Base-by-base conservation (phyloP, 2,888 invertebrate species). In the Caenorhabditis becei region DNA sequence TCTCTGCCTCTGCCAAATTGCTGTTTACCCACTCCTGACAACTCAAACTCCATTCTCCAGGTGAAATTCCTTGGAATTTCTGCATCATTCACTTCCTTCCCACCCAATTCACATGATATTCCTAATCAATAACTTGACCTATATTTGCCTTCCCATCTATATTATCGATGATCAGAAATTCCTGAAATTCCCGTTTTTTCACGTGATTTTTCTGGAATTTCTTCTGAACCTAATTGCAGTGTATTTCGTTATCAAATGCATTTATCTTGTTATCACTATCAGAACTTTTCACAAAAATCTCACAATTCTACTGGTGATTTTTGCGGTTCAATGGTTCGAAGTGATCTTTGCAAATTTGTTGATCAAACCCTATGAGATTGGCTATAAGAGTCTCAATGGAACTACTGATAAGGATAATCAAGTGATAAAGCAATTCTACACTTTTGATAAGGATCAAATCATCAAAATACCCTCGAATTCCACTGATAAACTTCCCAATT, bases 251-350 rank as follows among this genome's bases (percentile, higher is more conserved):
- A 8, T 56, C 7, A 56, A 65, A 44, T 53, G 53, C 11, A 32
- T 58, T 16, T 74, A 44, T 32, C 18, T 56, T 3, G 47, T 37
- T 44, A 11, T 56, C 24, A 56, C 32, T 47, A 49, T 77, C 7
- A 20, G 61, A 44, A 32, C 59, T 7, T 77, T 77, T 49, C 77
- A 77, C 32, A 54, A 16, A 8, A 77, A 77, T 28, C 26, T 77
- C 26, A 47, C 69, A 8, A 24, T 53, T n/a, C 49, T 75, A 14
- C 16, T 61, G 20, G 26, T 77, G 11, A 28, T 62, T 8, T 41
- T 58, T 14, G 41, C 41, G 11, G 3, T 62, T 14, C 77, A 77
- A 44, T 77, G 56, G 54, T 37, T 56, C 3, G 69, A 77, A 37
- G 11, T 47, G 2, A 0, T 77, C 18, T 11, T 61, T 7, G 62